Evolutionary conservation across 2,797 vertebrate species (phyloP), one percentile per base, ranked within the genome.

Genomic region (Chaenodraco wilsoni): DNA sequence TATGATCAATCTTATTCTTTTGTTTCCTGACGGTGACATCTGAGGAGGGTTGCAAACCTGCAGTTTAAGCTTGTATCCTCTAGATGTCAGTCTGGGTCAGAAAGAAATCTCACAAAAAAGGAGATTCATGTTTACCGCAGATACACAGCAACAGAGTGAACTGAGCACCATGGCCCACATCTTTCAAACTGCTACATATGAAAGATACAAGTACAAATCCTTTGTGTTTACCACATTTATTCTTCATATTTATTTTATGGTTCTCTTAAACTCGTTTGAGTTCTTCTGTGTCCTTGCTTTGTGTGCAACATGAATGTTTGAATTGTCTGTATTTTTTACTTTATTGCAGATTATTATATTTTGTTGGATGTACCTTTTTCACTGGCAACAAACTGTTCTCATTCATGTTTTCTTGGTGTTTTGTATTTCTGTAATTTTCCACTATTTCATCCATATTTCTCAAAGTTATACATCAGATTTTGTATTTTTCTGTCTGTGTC

Each of bases 41-140:
- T 9, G n/a, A 33, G 10, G 27, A 37, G 33, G 33, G 10, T 16
- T 1, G 4, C n/a, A 0, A 33, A 58, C 6, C 33, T 73, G 72
- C 74, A 77, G 44, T 17, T 48, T 23, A 68, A 45, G 45, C 23
- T 17, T 54, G 12, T 8, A 10, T 61, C 78, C 90, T 68, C 81
- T 60, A 85, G 88, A 65, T 82, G 90, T 82, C 84, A 79, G 57
- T 65, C 50, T 78, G 51, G 37, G 21, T 63, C 31, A 11, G 21
- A 31, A 41, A 16, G 48, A 4, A 3, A 4, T 43, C 46, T 23
- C 2, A 49, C 6, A 14, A 3, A 37, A 37, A 37, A 37, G 8
- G 6, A 37, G 8, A 3, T 3, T 6, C 10, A 37, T 37, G 5
- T 9, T 46, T 5, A 4, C 40, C 5, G 40, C 19, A 17, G 33